Conservation (phyloP, 2,888 invertebrate genomes). For the Mamestra brassicae region DNA sequence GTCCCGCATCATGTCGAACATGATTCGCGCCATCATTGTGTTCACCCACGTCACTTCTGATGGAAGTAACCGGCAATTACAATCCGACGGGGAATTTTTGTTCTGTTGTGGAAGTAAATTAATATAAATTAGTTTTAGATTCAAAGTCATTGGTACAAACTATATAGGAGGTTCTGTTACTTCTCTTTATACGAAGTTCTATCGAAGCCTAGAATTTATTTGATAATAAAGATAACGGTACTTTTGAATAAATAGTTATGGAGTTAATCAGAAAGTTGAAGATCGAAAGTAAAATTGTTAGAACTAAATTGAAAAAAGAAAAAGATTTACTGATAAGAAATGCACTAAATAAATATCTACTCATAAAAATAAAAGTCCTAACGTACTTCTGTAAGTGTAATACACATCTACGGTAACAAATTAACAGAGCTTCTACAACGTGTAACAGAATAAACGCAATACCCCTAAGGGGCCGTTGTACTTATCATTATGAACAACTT, state of each 20-base stretch:
- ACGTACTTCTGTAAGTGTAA: not conserved
- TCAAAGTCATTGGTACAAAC: not conserved
- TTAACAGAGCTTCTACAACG: no score
- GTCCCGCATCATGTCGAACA: slow-evolving; percentile 96
- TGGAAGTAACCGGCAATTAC: slow-evolving; percentile 81
- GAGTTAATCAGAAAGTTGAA: no score
- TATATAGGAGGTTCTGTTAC: no score
- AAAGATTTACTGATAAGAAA: not conserved
- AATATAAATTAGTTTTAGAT: not conserved
- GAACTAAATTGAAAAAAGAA: no score
- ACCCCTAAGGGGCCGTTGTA: no score
- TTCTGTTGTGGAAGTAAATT: slow-evolving; percentile 22
- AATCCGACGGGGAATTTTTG: slow-evolving; percentile 67
- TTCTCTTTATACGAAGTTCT: no score
- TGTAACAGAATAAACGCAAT: no score
- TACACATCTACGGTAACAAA: not conserved
- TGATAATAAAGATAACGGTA: no score
- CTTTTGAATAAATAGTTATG: no score
- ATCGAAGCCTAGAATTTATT: no score
- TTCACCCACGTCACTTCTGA: slow-evolving; percentile 94
- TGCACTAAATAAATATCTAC: not conserved
- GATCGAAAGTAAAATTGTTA: no score
- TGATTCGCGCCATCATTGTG: slow-evolving; percentile 94
- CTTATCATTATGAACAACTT: no score
- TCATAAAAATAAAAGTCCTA: not conserved